Evolutionary conservation across 2,797 vertebrate species (phyloP), one percentile per base, ranked within the genome.

Genomic region (Siniperca undulata): DNA sequence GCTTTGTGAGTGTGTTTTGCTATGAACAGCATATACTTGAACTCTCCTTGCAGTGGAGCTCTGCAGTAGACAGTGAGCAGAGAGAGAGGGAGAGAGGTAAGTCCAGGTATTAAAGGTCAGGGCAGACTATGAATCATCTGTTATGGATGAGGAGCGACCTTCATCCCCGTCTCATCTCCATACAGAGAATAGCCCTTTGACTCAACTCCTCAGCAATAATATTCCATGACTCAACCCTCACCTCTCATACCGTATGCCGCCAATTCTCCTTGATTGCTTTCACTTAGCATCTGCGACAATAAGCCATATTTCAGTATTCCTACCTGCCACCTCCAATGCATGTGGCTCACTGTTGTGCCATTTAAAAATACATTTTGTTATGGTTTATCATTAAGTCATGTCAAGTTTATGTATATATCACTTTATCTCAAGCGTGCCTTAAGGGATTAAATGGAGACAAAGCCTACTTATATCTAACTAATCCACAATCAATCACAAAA

Each of bases 141-240:
- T 92, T 90, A 94, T 93, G 91, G 91, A 94, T 90, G 89, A 93
- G 89, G 70, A 72, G 73, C 80, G 87, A 93, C 93, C 94, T 95
- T 92, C 93, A 85, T 91, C 86, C 61, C 48, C 7, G 13, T 56
- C 91, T 95, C 87, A 95, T 95, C 93, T 94, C 90, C 92, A 93
- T 93, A 88, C 89, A 76, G 85, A 92, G 70, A 93, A 90, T 71
- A 70, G 85, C 77, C 85, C 81, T 89, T 82, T 85, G 85, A 89
- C 89, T 92, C 84, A 79, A 59, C 86, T 84, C 77, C 77, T 75
- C 82, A 4, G 81, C 87, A 73, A 81, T 89, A 87, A 86, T 85
- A 80, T 46, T 79, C 79, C 80, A 10, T 65, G 71, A 67, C 85
- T 90, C 90, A 83, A 80, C 90, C 91, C 90, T 93, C 90, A 91